Base-by-base conservation (phyloP, 2,797 vertebrate species). In the Apodemus agrarius region DNA sequence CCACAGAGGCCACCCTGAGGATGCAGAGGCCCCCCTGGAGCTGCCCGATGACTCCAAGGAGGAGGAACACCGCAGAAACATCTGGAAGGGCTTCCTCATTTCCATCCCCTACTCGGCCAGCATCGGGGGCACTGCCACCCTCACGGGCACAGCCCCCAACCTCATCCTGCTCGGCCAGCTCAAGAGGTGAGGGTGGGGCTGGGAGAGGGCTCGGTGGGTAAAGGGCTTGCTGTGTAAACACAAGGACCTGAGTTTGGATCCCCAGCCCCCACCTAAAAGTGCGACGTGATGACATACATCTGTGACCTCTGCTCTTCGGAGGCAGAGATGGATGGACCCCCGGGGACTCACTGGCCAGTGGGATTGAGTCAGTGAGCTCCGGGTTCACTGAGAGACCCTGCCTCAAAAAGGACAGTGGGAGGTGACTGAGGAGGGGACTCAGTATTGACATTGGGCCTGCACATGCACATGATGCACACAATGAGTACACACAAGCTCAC, bases 41-140 rank as follows among this genome's bases (percentile, higher is more conserved):
- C 98, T 98, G 14, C 93, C 98, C 0, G 98, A 98, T 7, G 99
- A 99, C 87, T 97, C 98, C 97, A 97, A 98, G 61, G 99, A 99
- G 96, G 97, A 99, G 0, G 98, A 99, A 95, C 99, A 99, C 96
- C 99, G 99, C 98, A 97, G 99, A 88, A 99, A 99, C 95, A 99
- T 99, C 95, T 99, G 99, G 99, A 99, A 99, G 98, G 99, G 99
- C 43, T 99, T 99, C 98, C 98, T 99, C 91, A 99, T 99, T 97
- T 99, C 99, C 72, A 99, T 99, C 93, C 99, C 99, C 0, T 99
- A 99, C 0, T 98, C 99, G 0, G 99, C 99, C 97, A 99, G 99
- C 97, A 99, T 99, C 0, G 99, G 99, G 89, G 99, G 99, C 14
- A 99, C 99, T 0, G 99, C 99, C 87, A 99, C 99, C 0, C 98